Evolutionary conservation across 2,888 invertebrate species (phyloP).

Genomic region (Ormyrus rosae): DNA sequence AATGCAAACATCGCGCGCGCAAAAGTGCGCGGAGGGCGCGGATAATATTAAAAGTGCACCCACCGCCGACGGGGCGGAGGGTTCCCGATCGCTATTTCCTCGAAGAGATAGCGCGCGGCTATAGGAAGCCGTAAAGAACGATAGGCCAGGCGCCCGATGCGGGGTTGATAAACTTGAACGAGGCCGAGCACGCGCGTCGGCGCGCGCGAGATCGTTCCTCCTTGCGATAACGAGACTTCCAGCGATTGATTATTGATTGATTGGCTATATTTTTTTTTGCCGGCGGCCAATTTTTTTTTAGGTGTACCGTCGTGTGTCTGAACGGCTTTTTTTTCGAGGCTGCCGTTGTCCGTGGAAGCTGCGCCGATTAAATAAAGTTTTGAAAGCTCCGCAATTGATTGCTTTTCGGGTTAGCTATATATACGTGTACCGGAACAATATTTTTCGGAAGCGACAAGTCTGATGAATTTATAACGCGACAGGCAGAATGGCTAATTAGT

Average conservation of each 20-base stretch:
- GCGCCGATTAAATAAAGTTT: no score
- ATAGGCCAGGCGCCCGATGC: neutral
- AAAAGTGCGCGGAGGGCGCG: neutral
- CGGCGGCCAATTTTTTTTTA: no score
- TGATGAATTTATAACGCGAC: neutral
- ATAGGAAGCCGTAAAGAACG: neutral
- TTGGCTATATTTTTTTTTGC: neutral
- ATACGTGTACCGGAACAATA: neutral
- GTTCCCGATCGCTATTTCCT: neutral
- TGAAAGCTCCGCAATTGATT: no score
- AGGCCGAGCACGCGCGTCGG: constrained; percentile 10
- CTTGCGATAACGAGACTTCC: constrained; percentile 18
- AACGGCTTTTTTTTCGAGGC: no score
- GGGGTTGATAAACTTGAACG: constrained; percentile 52
- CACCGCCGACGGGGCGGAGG: neutral
- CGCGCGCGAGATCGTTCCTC: constrained; percentile 24
- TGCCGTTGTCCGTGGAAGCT: no score
- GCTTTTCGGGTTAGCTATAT: no score
- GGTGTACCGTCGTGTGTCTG: no score
- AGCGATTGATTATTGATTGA: constrained; percentile 28
- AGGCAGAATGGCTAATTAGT: no score
- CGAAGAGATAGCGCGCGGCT: neutral
- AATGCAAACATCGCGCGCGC: neutral
- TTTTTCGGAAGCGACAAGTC: neutral
- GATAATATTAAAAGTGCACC: neutral